Base-by-base conservation (phyloP, 1,140 invertebrate species). In the Brachionus paranguensis region DNA sequence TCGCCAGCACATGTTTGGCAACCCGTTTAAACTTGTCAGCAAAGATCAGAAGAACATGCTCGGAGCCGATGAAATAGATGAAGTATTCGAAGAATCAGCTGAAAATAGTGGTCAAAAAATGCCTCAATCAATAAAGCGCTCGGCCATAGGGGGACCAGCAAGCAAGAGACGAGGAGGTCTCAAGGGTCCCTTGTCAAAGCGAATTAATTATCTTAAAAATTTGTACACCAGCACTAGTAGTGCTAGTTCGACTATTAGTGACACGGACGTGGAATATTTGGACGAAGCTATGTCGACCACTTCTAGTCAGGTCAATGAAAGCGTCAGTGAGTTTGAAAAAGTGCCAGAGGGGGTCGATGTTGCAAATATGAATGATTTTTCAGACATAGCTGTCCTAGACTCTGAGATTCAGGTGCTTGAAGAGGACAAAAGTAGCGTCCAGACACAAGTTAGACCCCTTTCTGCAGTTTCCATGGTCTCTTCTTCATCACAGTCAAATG, bases 1-100 rank as follows among this genome's bases (percentile, higher is more conserved):
- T n/a, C 91, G 96, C 50, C 95, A 97, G 87, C 96, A 98, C 87
- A 98, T 97, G 94, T 99, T 99, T 89, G 97, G 97, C 85, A 99
- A 99, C 91, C 97, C 97, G 5, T 99, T 98, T 88, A 99, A 98
- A 90, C 96, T 98, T 12, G 83, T 84, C 17, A 74, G 81, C 33
- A 83, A 68, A 68, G 60, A 83, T 47, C 79, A 83, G 17, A 83
- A 83, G 20, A 55, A 68, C 60, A 24, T 83, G 17, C 47, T 68
- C 17, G 60, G 60, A 33, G 60, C 60, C 8, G 81, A 83, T 70
- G 81, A 83, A 83, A 83, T 83, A n/a, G 81, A 83, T 72, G 81
- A 83, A 72, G 60, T 83, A 10, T 47, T 83, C 17, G 81, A 68
- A 45, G 41, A 68, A 43, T 47, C 81, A 24, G 68, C 64, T 45